A percentile compares a stretch with the other conserved stretches of the same genome.
Evolutionary conservation across 35 echinoderm and acorn worm species (phyloP).

Genomic region (Apostichopus parvimensis): DNA sequence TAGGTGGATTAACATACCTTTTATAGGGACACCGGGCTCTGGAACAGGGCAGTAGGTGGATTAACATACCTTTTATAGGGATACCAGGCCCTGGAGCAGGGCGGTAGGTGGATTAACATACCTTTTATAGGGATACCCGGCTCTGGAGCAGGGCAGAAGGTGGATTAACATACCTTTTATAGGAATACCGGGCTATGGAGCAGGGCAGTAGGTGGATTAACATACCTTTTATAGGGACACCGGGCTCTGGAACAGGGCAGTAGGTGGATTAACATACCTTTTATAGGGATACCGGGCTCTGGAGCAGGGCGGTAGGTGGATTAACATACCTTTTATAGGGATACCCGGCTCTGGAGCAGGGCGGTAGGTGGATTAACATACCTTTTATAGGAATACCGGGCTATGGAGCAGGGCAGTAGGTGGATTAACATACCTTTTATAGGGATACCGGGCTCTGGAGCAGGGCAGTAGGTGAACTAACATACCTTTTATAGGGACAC

Average conservation of each 20-base stretch:
- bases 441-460: slow-evolving; percentile 64
- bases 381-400: too few species aligned
- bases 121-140: slow-evolving; percentile 77
- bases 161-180: slow-evolving; percentile 71
- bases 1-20: slow-evolving; percentile 36
- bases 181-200: slow-evolving; percentile 65
- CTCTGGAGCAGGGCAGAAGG: slow-evolving; percentile 66
- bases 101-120: slow-evolving; percentile 65
- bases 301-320: slow-evolving; percentile 71
- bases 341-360: slow-evolving; percentile 72
- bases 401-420: too few species aligned
- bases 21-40: slow-evolving; percentile 67
- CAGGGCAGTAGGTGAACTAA: slow-evolving; percentile 57
- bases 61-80: slow-evolving; percentile 65
- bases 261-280: slow-evolving; percentile 45
- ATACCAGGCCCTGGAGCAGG: slow-evolving; percentile 68
- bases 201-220: slow-evolving; percentile 61
- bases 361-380: slow-evolving; percentile 55
- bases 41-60: slow-evolving; percentile 62
- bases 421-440: slow-evolving; percentile 56
- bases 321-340: slow-evolving; percentile 61
- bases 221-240: too few species aligned
- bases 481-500: slow-evolving; percentile 77
- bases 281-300: slow-evolving; percentile 69
- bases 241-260: too few species aligned